Percentiles rank a stretch among this genome's conserved stretches.
phyloP scores from a whole-genome alignment of 2,797 vertebrate species.

The Pempheris klunzingeri region DNA sequence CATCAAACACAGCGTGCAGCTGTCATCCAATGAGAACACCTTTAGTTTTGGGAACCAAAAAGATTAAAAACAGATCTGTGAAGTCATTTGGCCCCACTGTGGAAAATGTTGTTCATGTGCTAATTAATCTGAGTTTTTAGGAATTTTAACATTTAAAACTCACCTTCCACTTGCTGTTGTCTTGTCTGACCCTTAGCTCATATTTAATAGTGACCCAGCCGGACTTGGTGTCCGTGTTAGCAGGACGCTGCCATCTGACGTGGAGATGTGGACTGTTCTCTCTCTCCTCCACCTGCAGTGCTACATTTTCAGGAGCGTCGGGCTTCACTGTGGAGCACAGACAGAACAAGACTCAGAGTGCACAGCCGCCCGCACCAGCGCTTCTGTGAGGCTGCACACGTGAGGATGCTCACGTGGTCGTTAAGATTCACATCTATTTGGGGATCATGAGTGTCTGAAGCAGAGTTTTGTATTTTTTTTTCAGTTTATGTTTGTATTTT shows the following conservation, averaged over 20 bases:
- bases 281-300: constrained; percentile 79
- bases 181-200: constrained; percentile 85
- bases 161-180: constrained; percentile 89
- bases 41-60: neutral
- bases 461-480: too few species aligned
- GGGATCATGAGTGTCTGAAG: too few species aligned
- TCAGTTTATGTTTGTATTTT: too few species aligned
- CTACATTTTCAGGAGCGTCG: constrained; percentile 88
- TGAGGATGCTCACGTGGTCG: too few species aligned
- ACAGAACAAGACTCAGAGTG: constrained; percentile 16
- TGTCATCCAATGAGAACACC: neutral
- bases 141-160: constrained; percentile 38
- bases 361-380: neutral
- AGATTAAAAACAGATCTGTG: neutral
- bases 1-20: neutral
- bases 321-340: constrained; percentile 87
- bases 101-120: neutral
- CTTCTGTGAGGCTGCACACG: neutral
- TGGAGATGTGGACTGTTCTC: constrained; percentile 81
- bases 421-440: too few species aligned
- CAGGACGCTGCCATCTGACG: constrained; percentile 88
- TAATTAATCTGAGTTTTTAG: neutral
- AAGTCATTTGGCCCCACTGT: neutral
- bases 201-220: constrained; percentile 94
- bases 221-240: constrained; percentile 82